These are phyloP conservation scores for Chymomyza caudatula DNA, from an alignment of 2,888 invertebrate species.

Conservation along the genomic window DNA sequence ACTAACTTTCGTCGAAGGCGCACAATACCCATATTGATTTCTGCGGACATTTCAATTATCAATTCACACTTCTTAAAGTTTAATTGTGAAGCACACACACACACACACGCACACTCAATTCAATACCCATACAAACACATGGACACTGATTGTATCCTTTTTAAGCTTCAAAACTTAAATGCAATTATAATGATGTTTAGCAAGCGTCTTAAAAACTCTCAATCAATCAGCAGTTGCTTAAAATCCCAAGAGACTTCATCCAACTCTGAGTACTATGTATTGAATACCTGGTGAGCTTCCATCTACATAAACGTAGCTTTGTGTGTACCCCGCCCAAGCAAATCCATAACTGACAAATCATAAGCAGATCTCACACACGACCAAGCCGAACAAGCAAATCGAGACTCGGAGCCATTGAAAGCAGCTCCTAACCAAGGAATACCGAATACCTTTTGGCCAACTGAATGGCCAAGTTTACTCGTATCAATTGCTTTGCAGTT, in stretches of 20 bases:
- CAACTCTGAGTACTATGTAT: neutral
- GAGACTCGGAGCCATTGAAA: neutral
- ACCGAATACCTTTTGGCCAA: slow-evolving; percentile 27
- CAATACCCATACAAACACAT: neutral
- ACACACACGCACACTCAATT: neutral
- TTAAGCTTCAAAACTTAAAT: neutral
- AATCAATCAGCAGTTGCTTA: slow-evolving; percentile 64
- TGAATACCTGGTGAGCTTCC: neutral
- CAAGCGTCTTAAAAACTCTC: slow-evolving; percentile 32
- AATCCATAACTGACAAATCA: slow-evolving; percentile 62
- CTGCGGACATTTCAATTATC: neutral
- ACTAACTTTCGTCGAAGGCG: neutral
- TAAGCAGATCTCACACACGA: slow-evolving; percentile 32
- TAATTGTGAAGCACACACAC: neutral
- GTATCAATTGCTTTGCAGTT: slow-evolving; percentile 50
- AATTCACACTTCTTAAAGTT: neutral
- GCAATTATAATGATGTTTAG: neutral
- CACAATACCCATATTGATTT: neutral
- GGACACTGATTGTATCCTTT: neutral
- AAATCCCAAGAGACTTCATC: neutral
- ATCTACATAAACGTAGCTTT: neutral
- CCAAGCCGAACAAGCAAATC: no score
- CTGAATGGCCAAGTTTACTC: neutral
- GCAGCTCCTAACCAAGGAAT: slow-evolving; percentile 25
- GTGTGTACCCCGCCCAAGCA: slow-evolving; percentile 10